These are phyloP conservation scores for Schlechtendalia chinensis DNA, from an alignment of 1,140 invertebrate genomes.

Conservation along the genomic window DNA sequence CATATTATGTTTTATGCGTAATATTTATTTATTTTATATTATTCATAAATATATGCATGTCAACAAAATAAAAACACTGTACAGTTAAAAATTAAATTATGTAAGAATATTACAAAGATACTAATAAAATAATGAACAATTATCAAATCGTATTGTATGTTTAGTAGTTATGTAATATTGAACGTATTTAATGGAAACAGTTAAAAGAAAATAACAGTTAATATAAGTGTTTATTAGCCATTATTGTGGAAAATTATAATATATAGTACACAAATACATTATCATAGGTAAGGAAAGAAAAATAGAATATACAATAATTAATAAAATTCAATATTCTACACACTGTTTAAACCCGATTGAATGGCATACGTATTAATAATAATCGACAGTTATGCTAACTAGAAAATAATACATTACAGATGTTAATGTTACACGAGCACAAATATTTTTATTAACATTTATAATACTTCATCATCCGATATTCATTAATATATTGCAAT, in stretches of 20 bases:
- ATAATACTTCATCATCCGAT: too few species aligned
- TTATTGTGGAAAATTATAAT: neutral
- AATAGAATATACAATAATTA: neutral
- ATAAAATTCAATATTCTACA: neutral
- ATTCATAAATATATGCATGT: neutral
- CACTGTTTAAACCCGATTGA: neutral
- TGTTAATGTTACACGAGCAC: too few species aligned
- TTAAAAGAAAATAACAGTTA: neutral
- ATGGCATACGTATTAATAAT: too few species aligned
- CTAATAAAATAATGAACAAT: neutral
- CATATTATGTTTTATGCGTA: neutral
- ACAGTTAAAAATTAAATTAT: neutral
- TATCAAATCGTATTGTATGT: neutral
- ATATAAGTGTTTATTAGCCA: neutral
- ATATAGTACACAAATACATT: neutral
- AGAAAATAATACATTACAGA: too few species aligned
- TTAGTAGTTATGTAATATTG: neutral
- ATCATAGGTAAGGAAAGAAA: neutral
- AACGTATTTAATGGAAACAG: too few species aligned
- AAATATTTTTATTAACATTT: too few species aligned
- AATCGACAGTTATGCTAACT: too few species aligned
- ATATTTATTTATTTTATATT: neutral
- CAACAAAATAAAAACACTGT: constrained; percentile 28
- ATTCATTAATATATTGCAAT: too few species aligned
- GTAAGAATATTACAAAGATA: neutral